Base-by-base conservation (phyloP, 2,888 invertebrate genomes). In the Seira ritae region DNA sequence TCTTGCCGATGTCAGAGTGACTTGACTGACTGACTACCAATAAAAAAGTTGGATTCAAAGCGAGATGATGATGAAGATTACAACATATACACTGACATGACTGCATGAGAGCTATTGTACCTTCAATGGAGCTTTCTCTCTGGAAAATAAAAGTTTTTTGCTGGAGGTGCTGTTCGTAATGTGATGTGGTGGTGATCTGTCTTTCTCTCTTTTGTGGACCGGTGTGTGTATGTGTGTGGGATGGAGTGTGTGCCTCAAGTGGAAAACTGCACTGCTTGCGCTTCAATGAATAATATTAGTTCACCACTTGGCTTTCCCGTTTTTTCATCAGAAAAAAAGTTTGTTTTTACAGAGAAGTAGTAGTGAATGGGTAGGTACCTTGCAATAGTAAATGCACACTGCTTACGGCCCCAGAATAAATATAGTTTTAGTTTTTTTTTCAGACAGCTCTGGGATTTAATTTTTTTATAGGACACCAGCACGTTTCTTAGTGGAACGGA, bases 271-370 rank as follows among this genome's bases (percentile, higher is more conserved):
- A 73, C 22, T 72, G 60, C 65, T 42, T 65, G 10, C 65, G 73
- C 73, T 73, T 42, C 73, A 73, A 73, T 73, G 73, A 73, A 73
- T 73, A 65, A 73, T 42, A 73, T 73, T 73, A 73, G 65, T 73
- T 24, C 42, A 42, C 6, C 42, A 42, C 6, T 42, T 42, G 42
- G 42, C 12, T 12, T n/a, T n/a, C n/a, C n/a, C n/a, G n/a, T n/a
- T n/a, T n/a, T n/a, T n/a, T n/a, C n/a, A n/a, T n/a, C n/a, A n/a
- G n/a, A n/a, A n/a, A 42, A 4, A 42, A 42, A 42, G 12, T 12
- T 42, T 4, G 42, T 8, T 12, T 42, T 42, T 42, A 12, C 6
- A 42, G 42, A 42, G 42, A 42, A 4, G 42, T n/a, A n/a, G n/a
- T n/a, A n/a, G n/a, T n/a, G n/a, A n/a, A n/a, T n/a, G n/a, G 42